A percentile compares a stretch with the other conserved stretches of the same genome.
Conservation (phyloP, 2,113 vertebrate species). For the Podarcis raffonei region DNA sequence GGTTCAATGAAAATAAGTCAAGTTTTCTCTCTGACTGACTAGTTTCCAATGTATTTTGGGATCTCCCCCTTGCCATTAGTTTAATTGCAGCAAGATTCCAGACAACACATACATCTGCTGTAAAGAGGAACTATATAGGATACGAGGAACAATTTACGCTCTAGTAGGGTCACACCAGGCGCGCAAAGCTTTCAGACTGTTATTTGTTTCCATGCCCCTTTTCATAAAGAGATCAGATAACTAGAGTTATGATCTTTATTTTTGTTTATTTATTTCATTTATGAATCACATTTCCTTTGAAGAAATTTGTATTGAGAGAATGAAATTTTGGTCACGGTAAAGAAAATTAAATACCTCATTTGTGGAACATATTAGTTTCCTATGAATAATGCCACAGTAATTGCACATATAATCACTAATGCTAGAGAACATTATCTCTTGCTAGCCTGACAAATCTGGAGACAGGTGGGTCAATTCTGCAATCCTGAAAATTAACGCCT, state of each 20-base stretch:
- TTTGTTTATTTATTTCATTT: no score
- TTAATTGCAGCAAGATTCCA: neutral
- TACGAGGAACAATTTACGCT: neutral
- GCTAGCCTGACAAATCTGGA: neutral
- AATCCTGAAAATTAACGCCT: neutral
- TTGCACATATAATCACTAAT: neutral
- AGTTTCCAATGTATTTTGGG: neutral
- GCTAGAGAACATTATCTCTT: neutral
- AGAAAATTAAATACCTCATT: neutral
- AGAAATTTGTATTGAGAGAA: neutral
- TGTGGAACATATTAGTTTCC: neutral
- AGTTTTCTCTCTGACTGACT: neutral
- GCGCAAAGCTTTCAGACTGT: neutral
- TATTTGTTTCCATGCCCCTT: neutral
- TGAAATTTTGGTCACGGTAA: neutral
- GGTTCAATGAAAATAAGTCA: neutral
- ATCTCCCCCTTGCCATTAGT: neutral
- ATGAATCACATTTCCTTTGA: no score
- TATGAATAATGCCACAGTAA: neutral
- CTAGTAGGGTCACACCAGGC: neutral
- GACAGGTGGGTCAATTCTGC: neutral
- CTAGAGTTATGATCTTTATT: no score
- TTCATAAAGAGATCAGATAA: neutral
- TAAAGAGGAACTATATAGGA: neutral
- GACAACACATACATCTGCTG: neutral